phyloP scores from a whole-genome alignment of 1,140 invertebrate genomes.

The Fopius arisanus region DNA sequence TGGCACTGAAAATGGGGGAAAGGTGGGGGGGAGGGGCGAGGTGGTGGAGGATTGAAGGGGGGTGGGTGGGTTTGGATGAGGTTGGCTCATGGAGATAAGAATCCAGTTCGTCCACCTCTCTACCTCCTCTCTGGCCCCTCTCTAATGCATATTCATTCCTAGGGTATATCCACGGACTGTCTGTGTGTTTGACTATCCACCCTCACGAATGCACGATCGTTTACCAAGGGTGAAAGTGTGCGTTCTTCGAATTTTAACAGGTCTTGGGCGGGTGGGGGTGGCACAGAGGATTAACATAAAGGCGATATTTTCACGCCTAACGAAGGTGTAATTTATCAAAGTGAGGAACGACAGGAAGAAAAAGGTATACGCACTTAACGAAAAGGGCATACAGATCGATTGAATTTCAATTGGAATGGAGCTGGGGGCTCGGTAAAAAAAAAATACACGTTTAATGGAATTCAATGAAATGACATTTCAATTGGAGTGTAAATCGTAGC shows the following conservation, averaged over 20 bases:
- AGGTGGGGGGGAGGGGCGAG: not conserved
- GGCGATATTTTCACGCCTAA: slow-evolving; percentile 14
- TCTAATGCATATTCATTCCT: slow-evolving; percentile 28
- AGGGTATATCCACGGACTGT: not conserved
- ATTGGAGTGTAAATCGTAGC: not conserved
- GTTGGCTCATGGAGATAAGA: not conserved
- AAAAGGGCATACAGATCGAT: slow-evolving; percentile 3
- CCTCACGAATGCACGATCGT: slow-evolving; percentile 14
- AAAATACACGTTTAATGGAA: not conserved
- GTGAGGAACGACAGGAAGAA: not conserved
- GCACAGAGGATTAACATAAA: slow-evolving; percentile 23
- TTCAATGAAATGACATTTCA: not conserved
- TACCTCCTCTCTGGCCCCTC: not conserved
- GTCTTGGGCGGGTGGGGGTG: not conserved
- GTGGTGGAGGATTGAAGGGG: slow-evolving; percentile 1
- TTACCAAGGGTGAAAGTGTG: slow-evolving; percentile 29
- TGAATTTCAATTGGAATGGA: not conserved
- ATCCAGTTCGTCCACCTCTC: not conserved
- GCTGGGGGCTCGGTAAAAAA: not conserved
- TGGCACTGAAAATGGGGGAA: slow-evolving; percentile 5
- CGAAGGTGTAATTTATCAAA: slow-evolving; percentile 5
- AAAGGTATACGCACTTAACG: not conserved
- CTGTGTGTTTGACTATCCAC: slow-evolving; percentile 17
- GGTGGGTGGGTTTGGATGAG: not conserved
- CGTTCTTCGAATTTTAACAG: slow-evolving; percentile 30